A percentile compares a stretch with the other conserved stretches of the same genome.
These are phyloP conservation scores for Sericinus montela DNA, from an alignment of 2,888 invertebrate species.

Conservation along the genomic window DNA sequence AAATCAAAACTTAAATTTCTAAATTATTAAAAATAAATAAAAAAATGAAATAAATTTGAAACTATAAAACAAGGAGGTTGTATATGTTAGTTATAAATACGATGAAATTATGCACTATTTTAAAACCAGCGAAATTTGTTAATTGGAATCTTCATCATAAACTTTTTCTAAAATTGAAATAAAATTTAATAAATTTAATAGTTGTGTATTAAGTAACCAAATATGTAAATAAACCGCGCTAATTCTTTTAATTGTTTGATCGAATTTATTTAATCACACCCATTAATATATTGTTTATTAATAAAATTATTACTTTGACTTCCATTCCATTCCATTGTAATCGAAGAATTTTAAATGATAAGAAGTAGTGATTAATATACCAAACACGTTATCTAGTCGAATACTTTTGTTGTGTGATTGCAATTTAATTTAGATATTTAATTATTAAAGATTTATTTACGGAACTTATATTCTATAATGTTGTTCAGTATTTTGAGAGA, in stretches of 20 bases:
- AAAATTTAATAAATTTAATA: conserved; percentile 37
- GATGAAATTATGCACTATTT: background rate
- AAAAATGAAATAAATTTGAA: too few species aligned
- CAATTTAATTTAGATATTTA: conserved; percentile 17
- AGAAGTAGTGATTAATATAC: background rate
- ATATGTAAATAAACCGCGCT: conserved; percentile 51
- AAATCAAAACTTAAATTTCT: too few species aligned
- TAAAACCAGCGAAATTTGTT: background rate
- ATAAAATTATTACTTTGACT: background rate
- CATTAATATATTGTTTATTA: background rate
- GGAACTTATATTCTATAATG: conserved; percentile 23
- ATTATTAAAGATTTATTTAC: conserved; percentile 28
- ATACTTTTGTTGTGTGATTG: background rate
- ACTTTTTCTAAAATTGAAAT: conserved; percentile 7
- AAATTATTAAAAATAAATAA: too few species aligned
- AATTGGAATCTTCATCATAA: conserved; percentile 4
- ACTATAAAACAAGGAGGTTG: too few species aligned
- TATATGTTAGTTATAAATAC: too few species aligned
- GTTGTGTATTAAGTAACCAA: conserved; percentile 49
- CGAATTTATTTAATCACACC: conserved; percentile 27
- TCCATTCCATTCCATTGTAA: conserved; percentile 2
- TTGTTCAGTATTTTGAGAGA: conserved; percentile 21
- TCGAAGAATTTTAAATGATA: background rate
- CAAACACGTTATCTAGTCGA: conserved; percentile 11
- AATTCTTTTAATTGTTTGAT: conserved; percentile 51